Base-by-base conservation (phyloP, 2,797 vertebrate genomes). In the Paramormyrops hopkinsi region DNA sequence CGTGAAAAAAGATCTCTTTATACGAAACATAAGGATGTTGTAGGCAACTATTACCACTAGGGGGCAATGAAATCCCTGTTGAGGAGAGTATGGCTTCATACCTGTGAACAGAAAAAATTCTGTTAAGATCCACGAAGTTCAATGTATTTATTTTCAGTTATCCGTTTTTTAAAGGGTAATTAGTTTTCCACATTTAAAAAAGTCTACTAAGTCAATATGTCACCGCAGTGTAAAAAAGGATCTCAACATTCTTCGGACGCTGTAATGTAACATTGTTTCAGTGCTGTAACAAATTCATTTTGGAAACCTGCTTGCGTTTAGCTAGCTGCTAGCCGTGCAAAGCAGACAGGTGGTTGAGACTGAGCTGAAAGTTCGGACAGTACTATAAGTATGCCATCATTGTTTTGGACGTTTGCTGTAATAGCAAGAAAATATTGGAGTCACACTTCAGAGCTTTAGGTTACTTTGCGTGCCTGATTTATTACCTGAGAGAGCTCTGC, bases 381-480 rank as follows among this genome's bases (percentile, higher is more conserved):
- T 12, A 48, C 82, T 84, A 17, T 48, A 51, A 84, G 48, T 48
- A 84, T 51, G 82, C 46, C 82, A 50, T 51, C 44, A 51, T 46
- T 51, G n/a, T 48, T 83, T 46, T 46, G 37, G 79, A 83, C 79
- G 2, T 22, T 48, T 44, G n/a, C 44, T 48, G 82, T 84, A 84
- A 51, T 51, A 84, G 4, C 19, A 51, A 84, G 44, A 79, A 84
- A 84, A 51, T 84, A 48, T 44, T 84, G 94, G 93, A 93, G 94
- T 92, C 92, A 93, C 94, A 94, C 95, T 93, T 95, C 94, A 94
- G 94, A 90, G 92, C 88, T 91, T 92, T 85, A 59, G 87, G 65
- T 90, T 88, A 91, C 93, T 91, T 2, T 25, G 44, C 88, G 53
- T 92, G 91, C 93, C 93, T 94, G 92, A 94, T 95, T 94, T 94